phyloP scores from a whole-genome alignment of 2,888 invertebrate species.

The Amphimallon solstitiale region DNA sequence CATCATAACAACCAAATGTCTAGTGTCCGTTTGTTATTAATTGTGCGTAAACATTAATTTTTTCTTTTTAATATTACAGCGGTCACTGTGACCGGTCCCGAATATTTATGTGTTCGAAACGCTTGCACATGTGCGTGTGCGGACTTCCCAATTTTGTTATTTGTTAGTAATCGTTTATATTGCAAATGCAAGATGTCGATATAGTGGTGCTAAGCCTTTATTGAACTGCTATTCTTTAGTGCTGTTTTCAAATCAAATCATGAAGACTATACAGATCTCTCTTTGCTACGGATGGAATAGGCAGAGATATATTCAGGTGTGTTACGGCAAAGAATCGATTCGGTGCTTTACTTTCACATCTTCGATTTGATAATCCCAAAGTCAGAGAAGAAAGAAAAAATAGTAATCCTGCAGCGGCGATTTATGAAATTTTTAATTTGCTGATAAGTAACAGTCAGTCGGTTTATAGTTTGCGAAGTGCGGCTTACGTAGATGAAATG shows the following conservation, averaged over 20 bases:
- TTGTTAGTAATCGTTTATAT: too few relatives aligned
- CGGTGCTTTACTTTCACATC: background rate
- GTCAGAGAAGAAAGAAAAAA: background rate
- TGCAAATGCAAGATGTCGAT: too few relatives aligned
- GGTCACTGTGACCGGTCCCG: too few relatives aligned
- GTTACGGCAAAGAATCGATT: background rate
- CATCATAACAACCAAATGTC: too few relatives aligned
- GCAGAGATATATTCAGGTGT: background rate
- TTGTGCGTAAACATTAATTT: too few relatives aligned
- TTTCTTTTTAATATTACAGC: too few relatives aligned
- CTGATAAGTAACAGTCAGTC: background rate
- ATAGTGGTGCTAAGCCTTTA: constrained; percentile 40
- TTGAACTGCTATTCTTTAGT: constrained; percentile 44
- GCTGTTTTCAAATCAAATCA: constrained; percentile 24
- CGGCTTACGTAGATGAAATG: constrained; percentile 11
- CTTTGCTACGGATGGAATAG: background rate
- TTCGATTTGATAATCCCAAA: background rate
- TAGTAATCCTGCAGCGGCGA: background rate
- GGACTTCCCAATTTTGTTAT: too few relatives aligned
- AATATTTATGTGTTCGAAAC: too few relatives aligned
- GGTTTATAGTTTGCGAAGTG: background rate
- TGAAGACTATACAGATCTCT: background rate
- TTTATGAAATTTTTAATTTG: constrained; percentile 1
- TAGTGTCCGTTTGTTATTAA: too few relatives aligned
- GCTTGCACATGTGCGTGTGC: too few relatives aligned